phyloP scores from a whole-genome alignment of 2,888 invertebrate genomes.

The Pheosia gnoma region DNA sequence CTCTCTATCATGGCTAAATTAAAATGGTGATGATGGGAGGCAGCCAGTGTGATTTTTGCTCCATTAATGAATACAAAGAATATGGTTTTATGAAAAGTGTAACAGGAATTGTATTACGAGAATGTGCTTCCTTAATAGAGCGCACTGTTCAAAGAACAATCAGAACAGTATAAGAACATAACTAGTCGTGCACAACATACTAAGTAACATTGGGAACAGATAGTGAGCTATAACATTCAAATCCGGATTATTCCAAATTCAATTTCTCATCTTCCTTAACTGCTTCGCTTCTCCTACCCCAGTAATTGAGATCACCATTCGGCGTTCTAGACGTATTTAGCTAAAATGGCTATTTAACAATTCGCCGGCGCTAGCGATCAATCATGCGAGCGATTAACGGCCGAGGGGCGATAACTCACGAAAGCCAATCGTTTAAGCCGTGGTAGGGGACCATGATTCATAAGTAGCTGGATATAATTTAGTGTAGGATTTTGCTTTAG shows the following conservation, averaged over 20 bases:
- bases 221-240: background rate
- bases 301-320: constrained; percentile 32
- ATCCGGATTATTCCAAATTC: background rate
- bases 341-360: constrained; percentile 52
- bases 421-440: constrained; percentile 42
- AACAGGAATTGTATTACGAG: too few species aligned
- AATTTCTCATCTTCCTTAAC: background rate
- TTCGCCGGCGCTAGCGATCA: constrained; percentile 36
- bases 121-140: too few species aligned
- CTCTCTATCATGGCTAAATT: too few species aligned
- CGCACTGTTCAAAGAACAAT: too few species aligned
- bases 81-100: too few species aligned
- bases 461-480: constrained; percentile 33
- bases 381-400: constrained; percentile 40
- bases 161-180: too few species aligned
- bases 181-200: too few species aligned
- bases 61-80: too few species aligned
- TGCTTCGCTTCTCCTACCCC: constrained; percentile 3
- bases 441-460: constrained; percentile 29
- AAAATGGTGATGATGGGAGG: too few species aligned
- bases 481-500: constrained; percentile 12
- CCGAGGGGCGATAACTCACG: constrained; percentile 37
- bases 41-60: too few species aligned
- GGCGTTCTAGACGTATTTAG: constrained; percentile 44
- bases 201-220: too few species aligned